A percentile compares a stretch with the other conserved stretches of the same genome.
phyloP scores from a whole-genome alignment of 2,113 vertebrate species.

The Calyptommatus sinebrachiatus region DNA sequence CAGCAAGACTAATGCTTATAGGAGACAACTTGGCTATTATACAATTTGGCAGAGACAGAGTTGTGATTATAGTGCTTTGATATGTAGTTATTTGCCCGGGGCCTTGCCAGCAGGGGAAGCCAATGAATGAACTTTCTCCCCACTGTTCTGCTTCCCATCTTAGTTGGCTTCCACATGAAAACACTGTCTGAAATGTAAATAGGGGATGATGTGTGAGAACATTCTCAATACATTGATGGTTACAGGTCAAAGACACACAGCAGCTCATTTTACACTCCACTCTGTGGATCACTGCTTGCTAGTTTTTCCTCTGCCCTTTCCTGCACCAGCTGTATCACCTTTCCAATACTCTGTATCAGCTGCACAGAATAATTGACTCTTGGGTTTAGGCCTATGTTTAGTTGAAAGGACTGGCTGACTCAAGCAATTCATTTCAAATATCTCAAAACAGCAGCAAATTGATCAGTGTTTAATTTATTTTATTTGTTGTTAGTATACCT shows the following conservation, averaged over 20 bases:
- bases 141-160: slow-evolving; percentile 4
- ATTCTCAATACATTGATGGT: not conserved
- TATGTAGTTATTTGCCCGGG: slow-evolving; percentile 36
- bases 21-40: slow-evolving; percentile 14
- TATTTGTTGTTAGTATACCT: not conserved
- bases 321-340: not conserved
- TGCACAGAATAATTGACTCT: not conserved
- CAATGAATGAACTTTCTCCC: slow-evolving; percentile 20
- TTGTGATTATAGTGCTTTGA: slow-evolving; percentile 33
- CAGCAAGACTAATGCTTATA: not conserved
- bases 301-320: not conserved
- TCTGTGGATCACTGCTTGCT: not conserved
- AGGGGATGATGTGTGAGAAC: slow-evolving; percentile 9
- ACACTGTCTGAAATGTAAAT: slow-evolving; percentile 16
- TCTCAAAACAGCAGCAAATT: not conserved
- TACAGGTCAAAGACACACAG: slow-evolving; percentile 7
- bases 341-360: not conserved
- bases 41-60: slow-evolving; percentile 15
- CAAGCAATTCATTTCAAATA: not conserved
- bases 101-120: slow-evolving; percentile 20
- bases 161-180: not conserved
- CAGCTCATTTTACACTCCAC: not conserved
- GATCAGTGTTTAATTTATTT: not conserved
- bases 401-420: not conserved
- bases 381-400: not conserved